Conservation (phyloP, 2,888 invertebrate genomes). For the Caenorhabditis parvicauda region DNA sequence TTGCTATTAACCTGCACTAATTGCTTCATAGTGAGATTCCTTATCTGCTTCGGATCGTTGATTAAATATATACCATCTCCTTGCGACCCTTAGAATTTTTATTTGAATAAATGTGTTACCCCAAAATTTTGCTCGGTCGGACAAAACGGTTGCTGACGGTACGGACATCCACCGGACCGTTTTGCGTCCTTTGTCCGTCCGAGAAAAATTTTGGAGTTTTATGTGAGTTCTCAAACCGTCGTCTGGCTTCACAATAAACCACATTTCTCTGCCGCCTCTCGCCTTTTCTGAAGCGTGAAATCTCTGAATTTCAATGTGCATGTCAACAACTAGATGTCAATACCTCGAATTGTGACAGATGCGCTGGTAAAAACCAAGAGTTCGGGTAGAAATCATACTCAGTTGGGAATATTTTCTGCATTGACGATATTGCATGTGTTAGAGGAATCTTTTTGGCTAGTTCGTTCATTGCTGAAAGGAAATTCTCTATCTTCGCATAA, state of each 20-base stretch:
- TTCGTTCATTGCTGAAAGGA: slow-evolving; percentile 65
- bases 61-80: slow-evolving; percentile 67
- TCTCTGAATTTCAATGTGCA: neutral
- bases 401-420: slow-evolving; percentile 65
- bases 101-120: neutral
- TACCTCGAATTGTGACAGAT: slow-evolving; percentile 54
- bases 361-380: slow-evolving; percentile 67
- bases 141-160: neutral
- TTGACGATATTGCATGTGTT: slow-evolving; percentile 65
- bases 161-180: too few relatives aligned
- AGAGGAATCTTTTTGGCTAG: slow-evolving; percentile 65
- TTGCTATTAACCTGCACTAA: slow-evolving; percentile 47
- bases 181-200: too few relatives aligned
- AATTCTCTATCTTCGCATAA: neutral
- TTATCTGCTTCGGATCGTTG: slow-evolving; percentile 63
- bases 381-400: slow-evolving; percentile 67
- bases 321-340: neutral
- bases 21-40: slow-evolving; percentile 48
- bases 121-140: too few relatives aligned
- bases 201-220: neutral
- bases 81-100: slow-evolving; percentile 63
- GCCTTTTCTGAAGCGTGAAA: slow-evolving; percentile 6
- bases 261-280: slow-evolving; percentile 29
- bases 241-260: slow-evolving; percentile 67
- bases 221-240: slow-evolving; percentile 58